phyloP scores from a whole-genome alignment of 2,113 vertebrate species.

The Myrmophylax atrothorax region DNA sequence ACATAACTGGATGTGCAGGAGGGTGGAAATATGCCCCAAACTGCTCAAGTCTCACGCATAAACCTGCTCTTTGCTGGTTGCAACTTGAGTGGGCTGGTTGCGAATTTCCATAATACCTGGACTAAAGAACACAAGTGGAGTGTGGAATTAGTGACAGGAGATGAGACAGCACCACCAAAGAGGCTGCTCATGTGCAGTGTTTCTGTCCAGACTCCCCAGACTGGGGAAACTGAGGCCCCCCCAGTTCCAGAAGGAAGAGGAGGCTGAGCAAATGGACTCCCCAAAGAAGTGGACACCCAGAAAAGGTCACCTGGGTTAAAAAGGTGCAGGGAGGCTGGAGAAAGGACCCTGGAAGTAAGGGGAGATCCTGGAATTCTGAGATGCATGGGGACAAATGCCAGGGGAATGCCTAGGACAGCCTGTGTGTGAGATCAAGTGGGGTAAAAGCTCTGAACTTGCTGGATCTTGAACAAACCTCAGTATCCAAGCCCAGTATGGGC shows the following conservation, averaged over 20 bases:
- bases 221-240: background rate
- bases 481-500: background rate
- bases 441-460: background rate
- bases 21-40: background rate
- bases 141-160: background rate
- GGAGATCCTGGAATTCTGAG: background rate
- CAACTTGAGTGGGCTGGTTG: background rate
- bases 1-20: background rate
- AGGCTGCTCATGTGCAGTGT: too few relatives aligned
- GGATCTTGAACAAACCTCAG: background rate
- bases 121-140: background rate
- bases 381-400: background rate
- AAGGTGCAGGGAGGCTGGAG: background rate
- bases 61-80: background rate
- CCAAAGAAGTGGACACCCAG: background rate
- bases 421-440: background rate
- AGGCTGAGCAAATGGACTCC: background rate
- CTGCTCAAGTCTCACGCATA: too few relatives aligned
- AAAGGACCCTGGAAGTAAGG: background rate
- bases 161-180: background rate
- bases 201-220: background rate
- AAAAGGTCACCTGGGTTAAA: background rate
- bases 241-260: background rate
- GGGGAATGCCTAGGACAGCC: background rate
- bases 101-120: background rate